Evolutionary conservation across 23 tunicate genomes (phyloP).

Genomic region (Ciona savignyi): DNA sequence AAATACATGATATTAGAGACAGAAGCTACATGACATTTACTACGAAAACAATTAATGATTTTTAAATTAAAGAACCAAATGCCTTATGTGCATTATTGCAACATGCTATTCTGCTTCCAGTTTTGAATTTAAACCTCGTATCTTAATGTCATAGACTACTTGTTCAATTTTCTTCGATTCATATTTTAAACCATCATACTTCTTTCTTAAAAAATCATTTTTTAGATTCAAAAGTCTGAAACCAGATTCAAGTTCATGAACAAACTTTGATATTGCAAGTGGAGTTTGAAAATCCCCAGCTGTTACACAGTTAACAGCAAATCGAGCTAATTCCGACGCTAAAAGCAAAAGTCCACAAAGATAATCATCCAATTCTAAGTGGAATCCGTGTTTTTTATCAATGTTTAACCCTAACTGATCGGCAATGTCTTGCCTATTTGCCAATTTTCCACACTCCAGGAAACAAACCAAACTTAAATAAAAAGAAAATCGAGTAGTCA

Average conservation of each 20-base stretch:
- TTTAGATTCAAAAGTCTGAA: conserved; percentile 42
- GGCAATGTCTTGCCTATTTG: conserved; percentile 18
- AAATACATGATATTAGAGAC: too few relatives aligned
- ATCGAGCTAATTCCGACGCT: conserved; percentile 37
- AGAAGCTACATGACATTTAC: too few relatives aligned
- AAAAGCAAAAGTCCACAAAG: conserved; percentile 29
- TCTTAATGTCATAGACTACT: conserved; percentile 50
- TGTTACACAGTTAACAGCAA: conserved; percentile 56
- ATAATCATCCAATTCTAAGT: conserved; percentile 40
- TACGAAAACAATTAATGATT: too few relatives aligned
- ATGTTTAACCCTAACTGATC: conserved; percentile 27
- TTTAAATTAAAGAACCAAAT: too few relatives aligned
- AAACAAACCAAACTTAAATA: conserved; percentile 22
- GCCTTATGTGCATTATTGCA: too few relatives aligned
- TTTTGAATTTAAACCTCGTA: conserved; percentile 18
- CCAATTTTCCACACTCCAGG: conserved; percentile 20
- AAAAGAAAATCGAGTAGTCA: conserved; percentile 30
- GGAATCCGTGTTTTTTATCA: conserved; percentile 22
- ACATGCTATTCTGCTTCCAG: not conserved
- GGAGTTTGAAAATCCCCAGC: conserved; percentile 28
- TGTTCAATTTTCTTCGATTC: conserved; percentile 59
- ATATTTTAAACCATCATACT: conserved; percentile 57
- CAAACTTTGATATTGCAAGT: conserved; percentile 25
- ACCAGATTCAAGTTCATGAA: conserved; percentile 31
- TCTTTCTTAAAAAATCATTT: conserved; percentile 52